Base-by-base conservation (phyloP, 2,797 vertebrate genomes). In the Coreius guichenoti region DNA sequence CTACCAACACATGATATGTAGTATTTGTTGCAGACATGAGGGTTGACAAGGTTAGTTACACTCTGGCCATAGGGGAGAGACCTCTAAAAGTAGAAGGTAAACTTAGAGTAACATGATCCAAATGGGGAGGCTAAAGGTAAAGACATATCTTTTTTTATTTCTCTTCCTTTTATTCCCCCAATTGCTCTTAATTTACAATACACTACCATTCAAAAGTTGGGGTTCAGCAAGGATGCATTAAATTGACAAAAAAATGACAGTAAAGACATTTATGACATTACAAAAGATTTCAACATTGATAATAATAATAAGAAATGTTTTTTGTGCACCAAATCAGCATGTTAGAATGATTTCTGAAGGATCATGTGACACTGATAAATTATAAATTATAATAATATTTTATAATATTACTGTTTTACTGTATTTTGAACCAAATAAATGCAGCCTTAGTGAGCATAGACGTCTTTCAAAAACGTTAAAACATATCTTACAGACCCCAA, bases 21-120 rank as follows among this genome's bases (percentile, higher is more conserved):
- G 82, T 26, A 26, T 26, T 61, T 36, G 17, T 39, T 31, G 51
- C 16, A 45, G 65, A 76, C 8, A 21, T 21, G 21, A 43, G 39
- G 51, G 51, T 68, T 45, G 65, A 78, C 33, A 54, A 39, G 65
- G 21, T 68, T 70, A 33, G 47, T 65, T 36, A 31, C 43, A 81
- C 65, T 54, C 14, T 45, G 43, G 61, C 49, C 72, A 86, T 45
- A 74, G 23, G 3, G 29, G 9, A 31, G 43, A 72, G 81, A 87
- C 49, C 33, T 33, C 12, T 70, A 36, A 26, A 69, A 70, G 31
- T 54, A 33, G 8, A 69, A 81, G n/a, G 47, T 54, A 58, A 43
- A 72, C 51, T 72, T 19, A 56, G 23, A 33, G 13, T 69, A 68
- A n/a, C 63, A 36, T 49, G 12, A 80, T 51, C 63, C 63, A 54